These are phyloP conservation scores for Troides oblongomaculatus DNA, from an alignment of 2,888 invertebrate genomes.

Conservation along the genomic window DNA sequence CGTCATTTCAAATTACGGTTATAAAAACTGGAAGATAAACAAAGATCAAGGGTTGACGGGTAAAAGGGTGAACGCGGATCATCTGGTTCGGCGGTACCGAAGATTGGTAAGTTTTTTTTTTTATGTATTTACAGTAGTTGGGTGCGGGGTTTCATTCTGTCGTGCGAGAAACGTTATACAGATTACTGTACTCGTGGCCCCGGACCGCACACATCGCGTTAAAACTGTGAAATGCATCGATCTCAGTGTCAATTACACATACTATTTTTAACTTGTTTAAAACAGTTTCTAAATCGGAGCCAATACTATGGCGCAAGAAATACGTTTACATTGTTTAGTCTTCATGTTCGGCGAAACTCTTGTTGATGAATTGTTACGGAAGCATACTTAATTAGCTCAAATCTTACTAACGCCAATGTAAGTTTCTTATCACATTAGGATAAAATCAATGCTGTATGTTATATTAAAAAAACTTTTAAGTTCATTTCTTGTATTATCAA, in stretches of 20 bases:
- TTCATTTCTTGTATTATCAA: neutral
- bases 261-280: conserved; percentile 51
- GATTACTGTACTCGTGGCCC: conserved; percentile 32
- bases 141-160: conserved; percentile 22
- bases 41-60: conserved; percentile 40
- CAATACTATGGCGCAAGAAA: conserved; percentile 18
- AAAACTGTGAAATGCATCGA: conserved; percentile 46
- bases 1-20: conserved; percentile 31
- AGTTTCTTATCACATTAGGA: neutral
- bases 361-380: conserved; percentile 20
- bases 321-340: conserved; percentile 27
- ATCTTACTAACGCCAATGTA: neutral
- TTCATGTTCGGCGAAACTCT: conserved; percentile 1
- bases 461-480: neutral
- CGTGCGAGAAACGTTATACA: conserved; percentile 28
- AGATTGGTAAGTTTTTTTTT: conserved; percentile 39
- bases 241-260: conserved; percentile 59
- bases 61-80: conserved; percentile 52
- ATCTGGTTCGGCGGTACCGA: conserved; percentile 35
- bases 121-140: conserved; percentile 41
- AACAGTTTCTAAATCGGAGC: conserved; percentile 35
- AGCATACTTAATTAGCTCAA: conserved; percentile 14
- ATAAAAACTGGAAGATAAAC: conserved; percentile 42
- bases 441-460: neutral
- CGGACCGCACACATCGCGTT: conserved; percentile 59